Percentiles rank a stretch among this genome's conserved stretches.
These are phyloP conservation scores for Salvator merianae DNA, from an alignment of 2,113 vertebrate genomes.

Conservation along the genomic window DNA sequence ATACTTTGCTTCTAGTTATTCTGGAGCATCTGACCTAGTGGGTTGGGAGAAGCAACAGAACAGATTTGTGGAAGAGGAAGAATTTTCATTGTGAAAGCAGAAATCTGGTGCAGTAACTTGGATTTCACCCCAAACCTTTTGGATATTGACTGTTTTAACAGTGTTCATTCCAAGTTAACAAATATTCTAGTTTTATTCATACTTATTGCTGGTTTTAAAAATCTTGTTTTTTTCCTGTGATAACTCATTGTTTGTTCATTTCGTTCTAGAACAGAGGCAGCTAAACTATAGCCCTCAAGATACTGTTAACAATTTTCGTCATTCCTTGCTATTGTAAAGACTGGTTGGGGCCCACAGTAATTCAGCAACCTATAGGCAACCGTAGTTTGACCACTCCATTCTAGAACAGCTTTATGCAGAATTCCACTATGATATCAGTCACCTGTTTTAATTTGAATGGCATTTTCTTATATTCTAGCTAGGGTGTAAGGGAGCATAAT, in stretches of 20 bases:
- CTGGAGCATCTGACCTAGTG: too few relatives aligned
- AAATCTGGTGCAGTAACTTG: not conserved
- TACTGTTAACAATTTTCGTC: too few relatives aligned
- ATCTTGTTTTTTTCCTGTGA: not conserved
- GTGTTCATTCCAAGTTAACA: constrained; percentile 25
- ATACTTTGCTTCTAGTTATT: too few relatives aligned
- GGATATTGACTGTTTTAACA: not conserved
- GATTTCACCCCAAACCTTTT: not conserved
- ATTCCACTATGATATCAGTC: not conserved
- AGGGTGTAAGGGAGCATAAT: constrained; percentile 11
- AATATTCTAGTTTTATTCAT: not conserved
- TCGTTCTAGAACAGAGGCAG: not conserved
- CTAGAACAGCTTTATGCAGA: not conserved
- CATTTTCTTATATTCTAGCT: not conserved
- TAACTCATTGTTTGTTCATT: not conserved
- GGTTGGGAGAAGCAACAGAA: too few relatives aligned
- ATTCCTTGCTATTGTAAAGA: too few relatives aligned
- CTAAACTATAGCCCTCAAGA: too few relatives aligned
- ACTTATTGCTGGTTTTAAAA: not conserved
- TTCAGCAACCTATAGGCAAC: too few relatives aligned
- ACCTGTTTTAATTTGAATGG: not conserved
- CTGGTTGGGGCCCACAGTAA: too few relatives aligned
- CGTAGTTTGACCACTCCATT: too few relatives aligned
- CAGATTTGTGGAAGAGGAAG: too few relatives aligned
- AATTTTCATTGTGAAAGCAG: not conserved